Evolutionary conservation across 2,113 vertebrate genomes (phyloP), one percentile per base, ranked within the genome.

Genomic region (Notarius quadriscutis): DNA sequence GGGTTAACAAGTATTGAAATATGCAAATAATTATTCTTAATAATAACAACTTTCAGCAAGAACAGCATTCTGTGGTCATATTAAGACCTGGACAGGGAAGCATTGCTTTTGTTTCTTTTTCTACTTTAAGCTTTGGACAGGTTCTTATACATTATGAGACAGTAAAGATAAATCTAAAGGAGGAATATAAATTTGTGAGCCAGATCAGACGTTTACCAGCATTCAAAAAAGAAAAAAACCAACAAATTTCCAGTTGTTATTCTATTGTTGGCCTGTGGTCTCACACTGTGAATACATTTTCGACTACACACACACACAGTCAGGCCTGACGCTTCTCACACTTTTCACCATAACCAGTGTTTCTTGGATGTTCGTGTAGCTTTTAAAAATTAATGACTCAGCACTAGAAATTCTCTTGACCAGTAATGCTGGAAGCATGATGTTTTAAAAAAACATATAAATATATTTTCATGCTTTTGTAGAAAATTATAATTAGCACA

Each of bases 211-310:
- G 30, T 69, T 86, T 86, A 86, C 63, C 20, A 81, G 77, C 50
- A 41, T 71, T 57, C 12, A 53, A 30, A 83, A 67, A 75, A 25
- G 51, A 50, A 74, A 74, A 74, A 25, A 75, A 10, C 48, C 22
- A 69, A 86, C 62, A 79, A 53, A n/a, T 81, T 81, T 81, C 62
- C 77, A 81, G 30, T 69, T 53, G 84, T 86, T 85, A 62, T 79
- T 69, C 85, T 77, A 60, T 62, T 77, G 71, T 85, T 85, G 71
- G 57, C 48, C 71, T 81, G 77, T 57, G 50, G 30, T 71, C 63
- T 81, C 51, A 58, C 18, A 69, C 85, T 81, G 77, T 41, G 63
- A 81, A 86, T 67, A 67, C 75, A 69, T 85, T 78, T 72, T 62
- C 34, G 18, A 77, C 86, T 30, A 62, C 57, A 81, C 27, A 80